phyloP scores from a whole-genome alignment of 2,797 vertebrate species.

The Tokudaia tokunoshimensis region DNA sequence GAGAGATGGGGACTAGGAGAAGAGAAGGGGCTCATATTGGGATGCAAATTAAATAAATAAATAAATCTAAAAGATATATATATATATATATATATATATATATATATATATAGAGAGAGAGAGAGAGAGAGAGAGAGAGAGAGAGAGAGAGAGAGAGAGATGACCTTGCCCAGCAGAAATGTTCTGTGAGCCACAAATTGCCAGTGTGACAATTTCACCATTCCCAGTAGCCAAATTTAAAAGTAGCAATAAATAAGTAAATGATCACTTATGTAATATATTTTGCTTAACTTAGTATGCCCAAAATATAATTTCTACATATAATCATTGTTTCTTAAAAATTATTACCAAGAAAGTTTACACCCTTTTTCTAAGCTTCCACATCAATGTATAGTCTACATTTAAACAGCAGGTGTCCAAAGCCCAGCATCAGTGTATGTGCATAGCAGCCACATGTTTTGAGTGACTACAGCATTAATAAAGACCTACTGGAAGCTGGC shows the following conservation, averaged over 20 bases:
- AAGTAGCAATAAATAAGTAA: not conserved
- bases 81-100: no score
- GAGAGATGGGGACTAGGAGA: not conserved
- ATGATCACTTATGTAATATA: not conserved
- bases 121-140: no score
- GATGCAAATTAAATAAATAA: not conserved
- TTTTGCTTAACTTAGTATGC: constrained; percentile 3
- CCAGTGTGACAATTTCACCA: not conserved
- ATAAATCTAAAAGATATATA: not conserved
- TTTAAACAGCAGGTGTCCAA: not conserved
- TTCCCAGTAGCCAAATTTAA: constrained; percentile 7
- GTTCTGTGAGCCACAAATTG: not conserved
- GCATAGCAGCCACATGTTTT: not conserved
- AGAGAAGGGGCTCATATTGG: not conserved
- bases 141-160: not conserved
- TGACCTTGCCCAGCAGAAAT: not conserved
- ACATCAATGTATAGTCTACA: not conserved
- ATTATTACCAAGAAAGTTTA: not conserved
- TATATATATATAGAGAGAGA: no score
- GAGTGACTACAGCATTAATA: not conserved
- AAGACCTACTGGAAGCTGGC: not conserved
- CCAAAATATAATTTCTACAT: constrained; percentile 26
- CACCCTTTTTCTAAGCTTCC: not conserved
- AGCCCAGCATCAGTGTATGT: not conserved
- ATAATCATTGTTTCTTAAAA: not conserved